Conservation (phyloP, 2,113 vertebrate species). For the Lipotes vexillifer region DNA sequence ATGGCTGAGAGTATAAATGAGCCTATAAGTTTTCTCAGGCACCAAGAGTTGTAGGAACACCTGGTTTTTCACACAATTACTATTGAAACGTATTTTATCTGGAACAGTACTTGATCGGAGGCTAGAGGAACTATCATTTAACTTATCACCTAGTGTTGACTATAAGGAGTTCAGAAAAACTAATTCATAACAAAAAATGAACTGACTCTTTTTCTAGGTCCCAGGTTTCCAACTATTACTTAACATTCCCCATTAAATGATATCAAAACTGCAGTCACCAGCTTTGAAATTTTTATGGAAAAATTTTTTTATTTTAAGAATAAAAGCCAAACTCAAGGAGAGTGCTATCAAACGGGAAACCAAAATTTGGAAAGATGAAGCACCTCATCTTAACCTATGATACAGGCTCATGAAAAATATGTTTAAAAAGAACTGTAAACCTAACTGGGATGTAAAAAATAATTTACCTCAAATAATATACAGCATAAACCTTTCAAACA, state of each 20-base stretch:
- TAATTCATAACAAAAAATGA: background rate
- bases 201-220: background rate
- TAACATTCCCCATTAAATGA: background rate
- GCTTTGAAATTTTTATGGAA: background rate
- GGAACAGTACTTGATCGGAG: background rate
- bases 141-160: background rate
- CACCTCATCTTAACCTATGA: background rate
- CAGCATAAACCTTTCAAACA: slow-evolving; percentile 12
- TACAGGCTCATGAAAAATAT: background rate
- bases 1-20: background rate
- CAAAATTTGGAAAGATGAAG: background rate
- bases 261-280: background rate
- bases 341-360: background rate
- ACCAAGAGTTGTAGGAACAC: background rate
- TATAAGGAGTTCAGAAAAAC: background rate
- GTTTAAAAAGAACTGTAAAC: background rate
- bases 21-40: background rate
- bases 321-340: background rate
- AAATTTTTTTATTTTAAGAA: background rate
- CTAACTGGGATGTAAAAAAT: background rate
- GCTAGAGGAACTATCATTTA: background rate
- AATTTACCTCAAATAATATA: slow-evolving; percentile 6
- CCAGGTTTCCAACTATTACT: background rate
- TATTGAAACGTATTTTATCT: background rate
- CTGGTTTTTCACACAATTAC: background rate